Evolutionary conservation across 2,113 vertebrate genomes (phyloP).

Genomic region (Notarius quadriscutis): DNA sequence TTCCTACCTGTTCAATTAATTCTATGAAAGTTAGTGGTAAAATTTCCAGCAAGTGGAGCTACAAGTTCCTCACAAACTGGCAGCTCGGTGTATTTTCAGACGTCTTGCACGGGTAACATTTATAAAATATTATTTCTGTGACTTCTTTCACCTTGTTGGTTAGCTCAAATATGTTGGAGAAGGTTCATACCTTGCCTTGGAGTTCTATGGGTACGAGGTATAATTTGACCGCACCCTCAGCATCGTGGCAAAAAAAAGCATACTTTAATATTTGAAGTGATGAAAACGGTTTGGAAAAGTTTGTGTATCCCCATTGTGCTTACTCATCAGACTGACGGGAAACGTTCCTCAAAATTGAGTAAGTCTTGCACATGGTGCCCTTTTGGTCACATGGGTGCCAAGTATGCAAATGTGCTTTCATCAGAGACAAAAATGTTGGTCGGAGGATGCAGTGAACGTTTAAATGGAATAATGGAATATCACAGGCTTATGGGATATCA

Average conservation of each 20-base stretch:
- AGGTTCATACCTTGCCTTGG: background rate
- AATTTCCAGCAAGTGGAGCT: background rate
- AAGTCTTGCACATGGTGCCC: background rate
- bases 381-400: background rate
- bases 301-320: constrained; percentile 11
- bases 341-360: background rate
- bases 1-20: background rate
- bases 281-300: constrained; percentile 22
- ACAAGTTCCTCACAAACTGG: background rate
- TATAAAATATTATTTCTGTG: background rate
- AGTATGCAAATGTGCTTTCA: background rate
- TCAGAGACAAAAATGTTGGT: background rate
- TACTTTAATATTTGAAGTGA: constrained; percentile 1
- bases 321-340: background rate
- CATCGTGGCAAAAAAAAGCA: background rate
- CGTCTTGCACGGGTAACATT: background rate
- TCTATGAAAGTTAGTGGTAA: background rate
- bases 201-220: background rate
- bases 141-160: background rate
- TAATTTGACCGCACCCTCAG: background rate
- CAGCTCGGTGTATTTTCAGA: background rate
- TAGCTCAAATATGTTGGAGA: background rate
- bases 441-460: background rate
- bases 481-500: background rate
- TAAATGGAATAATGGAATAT: background rate